Base-by-base conservation (phyloP, 37 sponge, comb jelly and placozoan species). In the Halisarca cf. caerulea region DNA sequence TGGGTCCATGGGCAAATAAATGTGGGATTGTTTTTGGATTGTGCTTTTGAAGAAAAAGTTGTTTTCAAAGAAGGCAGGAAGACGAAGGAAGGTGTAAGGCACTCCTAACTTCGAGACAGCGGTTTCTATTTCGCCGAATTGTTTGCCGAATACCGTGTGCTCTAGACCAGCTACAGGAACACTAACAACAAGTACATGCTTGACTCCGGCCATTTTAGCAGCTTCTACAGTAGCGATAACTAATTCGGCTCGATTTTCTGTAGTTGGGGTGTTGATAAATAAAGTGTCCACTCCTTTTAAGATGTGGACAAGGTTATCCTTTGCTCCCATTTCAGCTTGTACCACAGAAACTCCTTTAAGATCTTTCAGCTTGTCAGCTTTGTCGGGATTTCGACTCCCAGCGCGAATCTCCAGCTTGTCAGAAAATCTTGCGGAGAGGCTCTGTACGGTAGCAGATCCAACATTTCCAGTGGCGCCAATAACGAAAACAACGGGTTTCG, bases 401-500 rank as follows among this genome's bases (percentile, higher is more conserved):
- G 91, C 88, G 17, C 80, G 80, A 18, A 91, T 91, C 21, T 91
- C 88, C 23, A 91, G 43, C 35, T 86, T 82, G 24, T 78, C 71
- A 3, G 75, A 59, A 38, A 83, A 83, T 58, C 66, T 84, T 35
- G 25, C 21, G 28, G 91, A 77, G 42, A 91, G 86, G 18, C 60
- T 75, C 27, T 41, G 28, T 45, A 91, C 37, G 0, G 91, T 84
- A 7, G 91, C 84, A 30, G 72, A 33, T 66, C 91, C 91, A 21
- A 91, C 42, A 40, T 66, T 83, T 23, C 91, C 91, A 18, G 64
- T 53, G 25, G 91, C 88, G 4, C 91, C 91, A 30, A 87, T 71
- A 38, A 91, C 91, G 55, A 91, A 86, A 1, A 90, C 80, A 0
- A 90, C 83, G 37, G 91, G 87, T 40, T 90, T 90, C 14, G 87